phyloP scores from a whole-genome alignment of 2,888 invertebrate genomes.

The Lamproptera curius region DNA sequence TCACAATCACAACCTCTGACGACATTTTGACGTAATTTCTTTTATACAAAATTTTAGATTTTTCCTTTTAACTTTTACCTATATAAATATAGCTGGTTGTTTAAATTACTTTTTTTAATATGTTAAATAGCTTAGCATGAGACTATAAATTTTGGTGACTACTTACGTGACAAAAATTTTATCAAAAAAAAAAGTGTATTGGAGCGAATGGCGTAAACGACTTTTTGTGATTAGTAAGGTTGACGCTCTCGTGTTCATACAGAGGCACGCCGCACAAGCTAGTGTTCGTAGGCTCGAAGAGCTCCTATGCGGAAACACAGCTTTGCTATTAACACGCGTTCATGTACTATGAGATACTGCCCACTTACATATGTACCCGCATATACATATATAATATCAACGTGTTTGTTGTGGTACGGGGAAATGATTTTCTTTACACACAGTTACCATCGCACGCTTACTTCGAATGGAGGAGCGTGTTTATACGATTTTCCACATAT shows the following conservation, averaged over 20 bases:
- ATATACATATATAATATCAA: conserved; percentile 28
- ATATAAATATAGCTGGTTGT: no score
- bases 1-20: conserved; percentile 51
- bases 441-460: conserved; percentile 33
- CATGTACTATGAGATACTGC: conserved; percentile 72
- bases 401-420: conserved; percentile 35
- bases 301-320: conserved; percentile 74
- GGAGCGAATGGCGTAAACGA: conserved; percentile 44
- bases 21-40: conserved; percentile 41
- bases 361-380: conserved; percentile 56
- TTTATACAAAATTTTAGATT: conserved; percentile 22
- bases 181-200: conserved; percentile 1
- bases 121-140: no score
- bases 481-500: conserved; percentile 54
- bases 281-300: conserved; percentile 64
- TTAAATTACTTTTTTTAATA: no score
- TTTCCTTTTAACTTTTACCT: not conserved
- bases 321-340: conserved; percentile 74
- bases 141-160: no score
- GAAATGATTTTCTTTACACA: conserved; percentile 63
- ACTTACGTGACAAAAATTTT: not conserved
- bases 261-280: conserved; percentile 60
- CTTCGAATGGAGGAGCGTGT: conserved; percentile 34
- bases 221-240: conserved; percentile 75
- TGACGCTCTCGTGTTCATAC: conserved; percentile 73